Evolutionary conservation across 2,113 vertebrate species (phyloP), one percentile per base, ranked within the genome.

Genomic region (Zosterops japonicus): DNA sequence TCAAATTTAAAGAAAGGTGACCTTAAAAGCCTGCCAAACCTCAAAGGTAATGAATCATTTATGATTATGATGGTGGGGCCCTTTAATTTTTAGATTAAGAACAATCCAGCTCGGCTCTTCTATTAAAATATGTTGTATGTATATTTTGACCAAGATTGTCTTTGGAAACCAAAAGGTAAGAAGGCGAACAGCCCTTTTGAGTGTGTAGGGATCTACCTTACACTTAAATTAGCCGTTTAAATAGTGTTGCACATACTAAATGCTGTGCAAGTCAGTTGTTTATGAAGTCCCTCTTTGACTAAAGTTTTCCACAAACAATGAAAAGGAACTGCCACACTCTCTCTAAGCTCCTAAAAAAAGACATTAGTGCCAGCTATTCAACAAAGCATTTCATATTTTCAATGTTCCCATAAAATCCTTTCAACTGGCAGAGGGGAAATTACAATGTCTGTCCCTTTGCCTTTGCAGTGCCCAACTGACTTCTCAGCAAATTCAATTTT

Each of bases 21-120:
- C 89, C 89, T 93, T 92, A 95, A 75, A 90, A 96, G 75, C 44
- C 63, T 90, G 78, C 41, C 64, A 77, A 52, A 68, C 21, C 83
- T 81, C 94, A 88, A 87, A 95, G 44, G 76, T 81, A 90, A 65
- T 84, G 46, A 57, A 94, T 59, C 60, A 55, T 72, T 90, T 91
- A 93, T 90, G 53, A 64, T 52, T 35, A 53, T 70, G 50, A 12
- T 67, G 65, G 57, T 80, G 71, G 63, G 29, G 57, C 63, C 59
- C 56, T 80, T 95, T 90, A 91, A 81, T 83, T 92, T 96, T 95
- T 75, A 83, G 83, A 42, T 0, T 6, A 94, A 86, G 33, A 81
- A 53, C 47, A 87, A 87, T 23, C 19, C 59, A 50, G 47, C 55
- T 80, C 46, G 53, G 64, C 55, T 88, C 27, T 81, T 71, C 25